Percentiles rank a stretch among this genome's conserved stretches.
phyloP scores from a whole-genome alignment of 2,888 invertebrate genomes.

The Rhyacophila evoluta region DNA sequence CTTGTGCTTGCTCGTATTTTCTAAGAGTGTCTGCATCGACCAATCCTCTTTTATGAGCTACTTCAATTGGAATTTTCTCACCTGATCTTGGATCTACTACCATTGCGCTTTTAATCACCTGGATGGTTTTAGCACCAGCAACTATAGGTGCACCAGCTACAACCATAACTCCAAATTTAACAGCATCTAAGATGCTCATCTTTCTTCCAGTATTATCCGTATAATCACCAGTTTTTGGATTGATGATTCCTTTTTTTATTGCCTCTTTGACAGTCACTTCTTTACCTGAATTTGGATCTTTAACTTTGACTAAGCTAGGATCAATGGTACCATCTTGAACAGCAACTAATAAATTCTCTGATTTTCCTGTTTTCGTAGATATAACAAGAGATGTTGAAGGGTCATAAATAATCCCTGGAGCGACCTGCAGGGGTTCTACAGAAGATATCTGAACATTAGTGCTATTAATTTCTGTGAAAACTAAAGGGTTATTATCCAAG shows the following conservation, averaged over 20 bases:
- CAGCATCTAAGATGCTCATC: conserved; percentile 69
- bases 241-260: conserved; percentile 61
- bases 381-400: conserved; percentile 81
- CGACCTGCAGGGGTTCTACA: conserved; percentile 77
- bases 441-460: conserved; percentile 60
- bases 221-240: conserved; percentile 73
- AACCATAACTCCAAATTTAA: conserved; percentile 76
- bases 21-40: conserved; percentile 72
- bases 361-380: conserved; percentile 77
- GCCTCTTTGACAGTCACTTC: conserved; percentile 73
- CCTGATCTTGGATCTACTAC: conserved; percentile 85
- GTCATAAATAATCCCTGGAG: conserved; percentile 81
- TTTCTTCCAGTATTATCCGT: conserved; percentile 75
- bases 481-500: conserved; percentile 64
- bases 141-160: conserved; percentile 82
- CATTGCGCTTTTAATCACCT: conserved; percentile 74
- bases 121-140: conserved; percentile 77
- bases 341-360: conserved; percentile 80
- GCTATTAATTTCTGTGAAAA: conserved; percentile 66
- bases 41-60: conserved; percentile 82
- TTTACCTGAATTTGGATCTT: conserved; percentile 77
- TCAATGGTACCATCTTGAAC: conserved; percentile 81
- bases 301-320: conserved; percentile 73
- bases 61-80: conserved; percentile 82
- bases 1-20: conserved; percentile 66